Conservation (phyloP, 2,113 vertebrate genomes). For the Empidonax alnorum region DNA sequence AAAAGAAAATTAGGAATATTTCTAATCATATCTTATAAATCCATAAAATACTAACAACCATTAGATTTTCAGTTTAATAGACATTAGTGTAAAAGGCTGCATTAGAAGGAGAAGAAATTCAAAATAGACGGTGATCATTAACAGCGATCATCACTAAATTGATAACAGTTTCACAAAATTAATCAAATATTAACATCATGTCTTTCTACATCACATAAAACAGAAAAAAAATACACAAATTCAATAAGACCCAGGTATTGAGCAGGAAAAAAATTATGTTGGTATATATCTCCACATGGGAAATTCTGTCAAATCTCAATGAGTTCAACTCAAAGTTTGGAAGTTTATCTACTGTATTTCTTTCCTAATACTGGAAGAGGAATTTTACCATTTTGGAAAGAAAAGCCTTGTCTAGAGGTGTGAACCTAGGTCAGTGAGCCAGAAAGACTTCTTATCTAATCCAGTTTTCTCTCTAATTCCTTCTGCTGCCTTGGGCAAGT, state of each 20-base stretch:
- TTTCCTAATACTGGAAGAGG: not conserved
- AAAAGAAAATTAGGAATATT: not conserved
- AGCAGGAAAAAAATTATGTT: not conserved
- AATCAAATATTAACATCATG: not conserved
- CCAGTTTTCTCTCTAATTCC: conserved; percentile 3
- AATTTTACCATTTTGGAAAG: conserved; percentile 23
- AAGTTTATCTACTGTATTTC: not conserved
- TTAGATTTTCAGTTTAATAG: not conserved
- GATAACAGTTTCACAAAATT: not conserved
- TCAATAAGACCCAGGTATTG: not conserved
- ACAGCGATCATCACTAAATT: not conserved
- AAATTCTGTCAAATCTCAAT: not conserved
- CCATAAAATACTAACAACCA: not conserved
- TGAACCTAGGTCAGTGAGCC: not conserved
- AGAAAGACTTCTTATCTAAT: not conserved
- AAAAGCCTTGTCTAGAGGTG: not conserved
- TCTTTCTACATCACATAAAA: not conserved
- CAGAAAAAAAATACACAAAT: not conserved
- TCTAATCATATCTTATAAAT: not conserved
- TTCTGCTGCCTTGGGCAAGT: conserved; percentile 17
- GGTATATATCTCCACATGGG: not conserved
- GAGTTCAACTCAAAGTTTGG: not conserved
- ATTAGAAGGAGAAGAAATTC: not conserved
- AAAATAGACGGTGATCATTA: not conserved
- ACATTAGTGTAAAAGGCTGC: not conserved